Evolutionary conservation across 2,888 invertebrate species (phyloP), one percentile per base, ranked within the genome.

Genomic region (Drosophila emarginata): DNA sequence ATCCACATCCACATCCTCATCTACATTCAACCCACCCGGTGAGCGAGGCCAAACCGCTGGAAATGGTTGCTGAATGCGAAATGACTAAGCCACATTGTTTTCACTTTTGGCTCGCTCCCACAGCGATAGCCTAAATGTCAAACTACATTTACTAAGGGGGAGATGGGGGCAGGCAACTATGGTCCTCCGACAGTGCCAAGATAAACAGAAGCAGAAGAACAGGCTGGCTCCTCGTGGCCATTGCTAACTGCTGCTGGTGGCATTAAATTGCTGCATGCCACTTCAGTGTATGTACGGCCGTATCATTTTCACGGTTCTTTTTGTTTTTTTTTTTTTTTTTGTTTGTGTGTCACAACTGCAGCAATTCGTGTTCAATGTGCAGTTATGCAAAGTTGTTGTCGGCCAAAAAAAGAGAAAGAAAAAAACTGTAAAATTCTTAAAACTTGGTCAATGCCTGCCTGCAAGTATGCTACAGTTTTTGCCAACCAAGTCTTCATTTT

Each of bases 221-320:
- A 18, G 15, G 28, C 26, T 52, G 60, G 26, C 45, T 59, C n/a
- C 52, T 36, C 1, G 57, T 58, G 21, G 45, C 45, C 21, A 45
- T 45, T 21, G 45, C 21, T 45, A 45, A 45, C 18, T 45, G 45
- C 62, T 50, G 39, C 50, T 36, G 28, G 21, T 77, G 80, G 62
- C 80, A 77, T 79, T 72, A 77, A 75, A 63, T 83, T 77, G 82
- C 74, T 84, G 77, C 81, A 84, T 71, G 54, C 74, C 73, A 67
- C 79, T 65, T 64, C 62, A 21, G 14, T 39, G 37, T 37, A 37
- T 37, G 54, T 51, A 58, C 32, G 65, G 54, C 53, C 54, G 52
- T 61, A 58, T 64, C 66, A 53, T 61, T 61, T 64, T 74, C 67
- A 68, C 64, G 56, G 67, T 51, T 63, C 4, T 79, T 68, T 36